Evolutionary conservation across 2,797 vertebrate species (phyloP).

Genomic region (Aplochiton taeniatus): DNA sequence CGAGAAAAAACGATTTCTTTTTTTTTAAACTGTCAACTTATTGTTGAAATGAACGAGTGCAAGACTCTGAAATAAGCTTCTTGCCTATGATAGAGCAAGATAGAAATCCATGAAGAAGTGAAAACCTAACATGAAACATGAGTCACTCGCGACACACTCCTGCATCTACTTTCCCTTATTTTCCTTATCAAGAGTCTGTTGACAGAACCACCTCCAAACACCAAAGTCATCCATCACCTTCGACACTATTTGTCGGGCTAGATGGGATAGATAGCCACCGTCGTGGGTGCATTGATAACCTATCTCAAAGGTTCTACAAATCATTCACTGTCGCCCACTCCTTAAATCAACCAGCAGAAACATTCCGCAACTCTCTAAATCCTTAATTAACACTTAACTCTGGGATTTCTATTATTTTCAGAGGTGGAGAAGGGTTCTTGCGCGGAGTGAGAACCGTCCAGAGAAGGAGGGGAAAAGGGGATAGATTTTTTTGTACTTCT

Average conservation of each 20-base stretch:
- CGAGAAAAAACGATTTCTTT: too few species aligned
- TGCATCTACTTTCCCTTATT: constrained; percentile 54
- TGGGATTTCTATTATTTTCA: constrained; percentile 1
- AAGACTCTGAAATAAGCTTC: too few species aligned
- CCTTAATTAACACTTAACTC: constrained; percentile 19
- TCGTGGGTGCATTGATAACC: constrained; percentile 53
- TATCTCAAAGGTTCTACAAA: constrained; percentile 65
- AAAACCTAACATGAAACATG: constrained; percentile 6
- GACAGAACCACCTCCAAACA: constrained; percentile 43
- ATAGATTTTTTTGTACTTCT: constrained; percentile 33
- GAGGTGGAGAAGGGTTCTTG: too few species aligned
- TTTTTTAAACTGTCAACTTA: too few species aligned
- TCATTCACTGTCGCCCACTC: constrained; percentile 63
- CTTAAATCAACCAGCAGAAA: constrained; percentile 63
- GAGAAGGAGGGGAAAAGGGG: constrained; percentile 33
- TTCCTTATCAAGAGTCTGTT: constrained; percentile 59
- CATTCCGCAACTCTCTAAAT: constrained; percentile 42
- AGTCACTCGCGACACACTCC: constrained; percentile 21
- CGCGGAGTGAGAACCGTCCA: constrained; percentile 40
- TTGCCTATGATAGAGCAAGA: too few species aligned
- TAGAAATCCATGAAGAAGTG: not conserved
- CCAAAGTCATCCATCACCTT: constrained; percentile 59
- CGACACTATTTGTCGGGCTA: constrained; percentile 69
- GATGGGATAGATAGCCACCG: constrained; percentile 66
- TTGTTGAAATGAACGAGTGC: too few species aligned